Evolutionary conservation across 2,113 vertebrate species (phyloP), one percentile per base, ranked within the genome.

Genomic region (Nansenia antarctica): DNA sequence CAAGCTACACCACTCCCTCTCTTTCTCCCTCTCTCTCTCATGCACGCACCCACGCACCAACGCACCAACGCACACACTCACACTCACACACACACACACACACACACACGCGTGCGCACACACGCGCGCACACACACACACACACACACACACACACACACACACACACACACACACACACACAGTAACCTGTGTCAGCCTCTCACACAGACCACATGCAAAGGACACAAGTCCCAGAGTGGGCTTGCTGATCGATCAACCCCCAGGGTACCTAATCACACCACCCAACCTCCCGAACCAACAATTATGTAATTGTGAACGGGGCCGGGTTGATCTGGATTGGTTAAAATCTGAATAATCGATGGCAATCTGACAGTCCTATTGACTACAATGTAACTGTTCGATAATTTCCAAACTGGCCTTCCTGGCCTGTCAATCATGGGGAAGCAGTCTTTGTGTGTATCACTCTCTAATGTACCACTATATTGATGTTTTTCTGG

Each of bases 391-490:
- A 72, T 72, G 69, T 47, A 64, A 78, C 69, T 2, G 67, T 55
- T 86, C 85, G 61, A 89, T 91, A 88, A 78, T 82, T 88, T 88
- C 86, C 82, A 82, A 86, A 63, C 65, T 27, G 53, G 79, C 71
- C 82, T 61, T 64, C 52, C 69, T 62, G 79, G 57, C 67, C 83
- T 70, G 67, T 22, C 42, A 37, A 24, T 57, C 61, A 61, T 72
- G 66, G 20, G 73, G 37, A 3, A 63, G 68, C 42, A 39, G 65
- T 35, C 60, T 66, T 65, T 12, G 42, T 2, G 34, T 22, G 45
- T 49, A 55, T 75, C 70, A 61, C 34, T 69, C 57, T 7, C 37
- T 57, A 39, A 58, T 20, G 47, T 37, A 2, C 18, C 4, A 5
- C 18, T 76, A 65, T 49, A 55, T 54, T 37, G 24, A 58, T 6